phyloP scores from a whole-genome alignment of 64 coral and sea anemone species.

The Montipora sp. region DNA sequence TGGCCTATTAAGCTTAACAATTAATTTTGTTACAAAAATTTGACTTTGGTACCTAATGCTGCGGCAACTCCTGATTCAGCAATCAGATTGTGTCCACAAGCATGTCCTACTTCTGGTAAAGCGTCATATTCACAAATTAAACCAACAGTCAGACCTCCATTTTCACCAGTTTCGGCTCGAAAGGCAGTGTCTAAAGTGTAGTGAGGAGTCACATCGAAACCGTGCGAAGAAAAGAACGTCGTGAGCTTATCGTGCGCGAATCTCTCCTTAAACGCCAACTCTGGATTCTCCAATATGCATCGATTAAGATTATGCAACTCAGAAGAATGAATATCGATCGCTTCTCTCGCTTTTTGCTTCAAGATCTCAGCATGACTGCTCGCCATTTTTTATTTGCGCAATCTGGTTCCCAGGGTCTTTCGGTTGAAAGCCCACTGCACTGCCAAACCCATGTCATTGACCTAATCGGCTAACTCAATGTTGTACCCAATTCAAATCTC shows the following conservation, averaged over 20 bases:
- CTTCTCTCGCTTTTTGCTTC: slow-evolving; percentile 40
- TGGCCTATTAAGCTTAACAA: too few species aligned
- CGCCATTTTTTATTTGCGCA: slow-evolving; percentile 14
- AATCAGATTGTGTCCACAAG: slow-evolving; percentile 90
- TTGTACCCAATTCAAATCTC: too few species aligned
- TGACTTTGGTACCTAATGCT: slow-evolving; percentile 53
- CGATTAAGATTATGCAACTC: slow-evolving; percentile 56
- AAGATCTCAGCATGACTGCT: background rate
- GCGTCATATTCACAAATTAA: slow-evolving; percentile 87
- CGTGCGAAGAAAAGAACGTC: slow-evolving; percentile 56
- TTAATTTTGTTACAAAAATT: too few species aligned
- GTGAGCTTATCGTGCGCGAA: slow-evolving; percentile 58
- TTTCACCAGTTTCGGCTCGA: slow-evolving; percentile 49
- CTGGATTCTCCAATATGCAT: slow-evolving; percentile 80
- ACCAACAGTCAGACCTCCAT: slow-evolving; percentile 74
- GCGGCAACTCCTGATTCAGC: slow-evolving; percentile 79
- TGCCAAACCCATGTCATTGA: too few species aligned
- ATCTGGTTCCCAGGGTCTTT: background rate
- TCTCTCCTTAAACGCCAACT: slow-evolving; percentile 63
- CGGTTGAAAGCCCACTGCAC: too few species aligned
- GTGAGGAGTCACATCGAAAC: slow-evolving; percentile 47
- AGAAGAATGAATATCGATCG: slow-evolving; percentile 39
- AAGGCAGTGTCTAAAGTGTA: slow-evolving; percentile 62
- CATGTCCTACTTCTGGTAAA: slow-evolving; percentile 85
- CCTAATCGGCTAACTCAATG: too few species aligned